Evolutionary conservation across 2,113 vertebrate species (phyloP).

Genomic region (Actenoides lindsayi): DNA sequence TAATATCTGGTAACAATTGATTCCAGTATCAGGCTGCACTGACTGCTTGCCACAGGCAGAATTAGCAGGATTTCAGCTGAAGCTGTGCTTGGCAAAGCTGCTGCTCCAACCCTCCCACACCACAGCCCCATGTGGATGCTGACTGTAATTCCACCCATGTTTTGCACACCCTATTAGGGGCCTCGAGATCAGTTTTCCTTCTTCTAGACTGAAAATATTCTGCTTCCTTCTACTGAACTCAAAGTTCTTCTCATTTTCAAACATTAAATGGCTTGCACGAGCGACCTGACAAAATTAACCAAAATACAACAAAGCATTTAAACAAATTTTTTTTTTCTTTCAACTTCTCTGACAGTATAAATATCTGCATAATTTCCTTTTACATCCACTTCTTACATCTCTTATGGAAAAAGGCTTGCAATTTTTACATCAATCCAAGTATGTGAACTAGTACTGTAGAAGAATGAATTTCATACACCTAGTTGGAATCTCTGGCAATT

Average conservation of each 20-base stretch:
- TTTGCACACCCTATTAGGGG: neutral
- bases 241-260: neutral
- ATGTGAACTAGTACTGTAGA: neutral
- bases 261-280: rapidly evolving
- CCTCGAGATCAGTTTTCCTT: neutral
- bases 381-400: neutral
- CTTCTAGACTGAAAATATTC: neutral
- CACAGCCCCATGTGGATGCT: neutral
- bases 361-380: neutral
- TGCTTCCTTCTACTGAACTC: neutral
- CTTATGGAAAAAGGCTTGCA: neutral
- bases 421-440: neutral
- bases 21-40: neutral
- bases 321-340: neutral
- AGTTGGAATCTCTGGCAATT: neutral
- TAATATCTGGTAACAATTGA: neutral
- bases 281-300: neutral
- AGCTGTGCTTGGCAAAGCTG: neutral
- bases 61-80: neutral
- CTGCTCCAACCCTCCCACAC: neutral
- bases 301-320: neutral
- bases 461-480: neutral
- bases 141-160: neutral
- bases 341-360: neutral
- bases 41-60: neutral